Base-by-base conservation (phyloP, 2,888 invertebrate genomes). In the Dendrolimus houi region DNA sequence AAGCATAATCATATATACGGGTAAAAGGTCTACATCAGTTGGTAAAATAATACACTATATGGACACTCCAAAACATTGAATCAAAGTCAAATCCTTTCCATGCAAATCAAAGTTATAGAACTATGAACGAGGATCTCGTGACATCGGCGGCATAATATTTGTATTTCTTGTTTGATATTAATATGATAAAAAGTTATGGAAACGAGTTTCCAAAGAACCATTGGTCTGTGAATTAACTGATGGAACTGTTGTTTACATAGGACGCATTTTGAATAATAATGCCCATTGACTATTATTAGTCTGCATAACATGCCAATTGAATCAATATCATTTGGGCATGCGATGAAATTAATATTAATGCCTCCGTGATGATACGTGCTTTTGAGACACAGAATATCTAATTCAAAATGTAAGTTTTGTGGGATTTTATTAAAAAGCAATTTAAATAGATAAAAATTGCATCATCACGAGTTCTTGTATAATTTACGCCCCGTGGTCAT, bases 401-500 rank as follows among this genome's bases (percentile, higher is more conserved):
- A 47, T 47, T 12, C 47, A 47, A 47, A 47, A 0, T 47, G 47
- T 10, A 47, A 3, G 47, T 9, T 47, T 9, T 47, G 12, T 47
- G 47, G 10, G 29, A 29, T 29, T 29, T 29, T 47, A 47, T 47
- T 47, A 10, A 47, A 47, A 47, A 54, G 41, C 52, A 41, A 41
- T 57, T 57, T 60, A 59, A 52, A 53, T 17, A 56, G 13, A 62
- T 58, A 56, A 29, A 61, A 70, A 72, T 64, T 59, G 65, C 64
- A 58, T 62, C 59, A 60, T 54, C 60, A 58, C 62, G 70, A 70
- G 67, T 64, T 64, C 61, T 61, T 60, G 62, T 65, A 71, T 80
- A 81, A 77, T 79, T 74, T 70, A 72, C 66, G 14, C 55, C 40
- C 61, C 67, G 74, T 74, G 67, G 70, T 57, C 66, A 75, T 76